Conservation (phyloP, 2,113 vertebrate genomes). For the Cynoglossus semilaevis region DNA sequence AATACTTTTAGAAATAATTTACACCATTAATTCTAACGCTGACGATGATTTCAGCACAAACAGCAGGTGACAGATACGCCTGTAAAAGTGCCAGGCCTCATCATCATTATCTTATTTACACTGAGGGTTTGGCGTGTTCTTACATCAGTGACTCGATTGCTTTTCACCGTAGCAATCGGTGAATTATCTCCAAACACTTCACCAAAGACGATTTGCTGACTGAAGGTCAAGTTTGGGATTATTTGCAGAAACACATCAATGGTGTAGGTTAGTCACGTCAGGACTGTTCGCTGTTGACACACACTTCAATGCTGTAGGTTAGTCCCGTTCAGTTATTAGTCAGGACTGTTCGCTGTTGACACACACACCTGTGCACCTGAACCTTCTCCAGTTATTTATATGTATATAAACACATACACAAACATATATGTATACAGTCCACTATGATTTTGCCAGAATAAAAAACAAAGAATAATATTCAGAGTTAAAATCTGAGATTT, state of each 20-base stretch:
- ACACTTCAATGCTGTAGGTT: background rate
- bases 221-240: slow-evolving; percentile 49
- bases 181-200: slow-evolving; percentile 26
- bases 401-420: no score
- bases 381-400: no score
- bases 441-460: no score
- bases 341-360: no score
- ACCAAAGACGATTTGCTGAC: slow-evolving; percentile 14
- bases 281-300: background rate
- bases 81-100: slow-evolving; percentile 37
- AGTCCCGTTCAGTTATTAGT: no score
- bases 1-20: no score
- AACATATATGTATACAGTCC: no score
- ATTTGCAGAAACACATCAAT: background rate
- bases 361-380: background rate
- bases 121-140: slow-evolving; percentile 23
- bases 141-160: slow-evolving; percentile 34
- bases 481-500: no score
- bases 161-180: slow-evolving; percentile 30
- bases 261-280: no score
- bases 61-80: slow-evolving; percentile 16
- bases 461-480: no score
- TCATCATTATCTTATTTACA: slow-evolving; percentile 37
- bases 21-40: no score
- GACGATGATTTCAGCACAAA: background rate